Conservation (phyloP, 2,113 vertebrate species). For the Hemiscyllium ocellatum region DNA sequence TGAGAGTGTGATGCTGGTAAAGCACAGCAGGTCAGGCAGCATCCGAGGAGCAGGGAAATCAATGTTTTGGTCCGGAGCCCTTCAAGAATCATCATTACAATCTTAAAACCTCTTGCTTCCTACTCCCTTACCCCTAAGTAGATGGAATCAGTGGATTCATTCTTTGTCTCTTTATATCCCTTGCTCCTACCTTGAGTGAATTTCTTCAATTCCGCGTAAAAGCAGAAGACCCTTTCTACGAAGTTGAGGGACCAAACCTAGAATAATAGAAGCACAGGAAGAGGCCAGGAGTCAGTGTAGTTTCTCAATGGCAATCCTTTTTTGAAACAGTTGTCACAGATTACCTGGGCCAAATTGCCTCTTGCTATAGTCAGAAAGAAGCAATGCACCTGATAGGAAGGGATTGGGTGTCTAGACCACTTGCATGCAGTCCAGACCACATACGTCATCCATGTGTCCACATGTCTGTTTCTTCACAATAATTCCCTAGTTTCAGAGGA, state of each 20-base stretch:
- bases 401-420: neutral
- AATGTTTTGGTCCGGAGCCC: no score
- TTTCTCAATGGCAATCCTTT: neutral
- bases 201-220: neutral
- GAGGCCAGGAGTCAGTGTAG: neutral
- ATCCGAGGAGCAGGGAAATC: no score
- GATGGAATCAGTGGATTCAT: neutral
- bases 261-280: neutral
- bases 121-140: neutral
- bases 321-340: neutral
- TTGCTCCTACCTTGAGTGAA: neutral
- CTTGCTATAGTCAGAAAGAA: neutral
- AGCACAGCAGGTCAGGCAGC: no score
- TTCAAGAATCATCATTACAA: no score
- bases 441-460: neutral
- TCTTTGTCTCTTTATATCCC: neutral
- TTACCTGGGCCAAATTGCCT: neutral
- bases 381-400: neutral
- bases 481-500: neutral
- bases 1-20: no score
- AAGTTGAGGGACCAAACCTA: neutral
- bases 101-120: neutral
- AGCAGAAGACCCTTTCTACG: neutral
- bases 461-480: neutral
- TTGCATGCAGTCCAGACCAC: neutral